These are phyloP conservation scores for Nasonia giraulti DNA, from an alignment of 1,140 invertebrate species.

Conservation along the genomic window DNA sequence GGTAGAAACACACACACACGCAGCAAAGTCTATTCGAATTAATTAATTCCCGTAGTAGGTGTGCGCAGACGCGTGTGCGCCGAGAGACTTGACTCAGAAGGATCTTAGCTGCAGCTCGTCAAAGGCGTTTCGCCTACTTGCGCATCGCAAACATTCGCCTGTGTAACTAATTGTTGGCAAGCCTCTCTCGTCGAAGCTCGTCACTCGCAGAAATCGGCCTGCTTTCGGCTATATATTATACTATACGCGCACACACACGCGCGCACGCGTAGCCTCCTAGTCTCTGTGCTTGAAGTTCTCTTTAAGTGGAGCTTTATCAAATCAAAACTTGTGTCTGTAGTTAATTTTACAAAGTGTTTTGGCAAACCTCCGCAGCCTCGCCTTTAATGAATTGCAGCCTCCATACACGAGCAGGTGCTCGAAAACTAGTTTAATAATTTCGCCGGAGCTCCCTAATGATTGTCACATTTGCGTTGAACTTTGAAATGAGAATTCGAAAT, in stretches of 20 bases:
- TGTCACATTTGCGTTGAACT: constrained; percentile 26
- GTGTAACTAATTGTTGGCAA: constrained; percentile 16
- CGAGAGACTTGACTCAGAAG: not conserved
- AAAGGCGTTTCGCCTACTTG: constrained; percentile 25
- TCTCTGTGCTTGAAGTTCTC: not conserved
- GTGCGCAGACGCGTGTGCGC: not conserved
- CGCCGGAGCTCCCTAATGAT: not conserved
- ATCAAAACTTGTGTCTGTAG: constrained; percentile 6
- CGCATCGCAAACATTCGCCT: constrained; percentile 14
- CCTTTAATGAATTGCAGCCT: not conserved
- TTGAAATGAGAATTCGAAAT: constrained; percentile 17
- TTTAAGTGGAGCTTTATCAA: constrained; percentile 14
- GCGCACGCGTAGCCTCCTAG: too few relatives aligned
- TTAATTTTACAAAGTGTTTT: constrained; percentile 24
- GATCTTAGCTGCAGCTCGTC: not conserved
- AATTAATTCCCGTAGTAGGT: constrained; percentile 12
- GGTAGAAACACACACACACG: not conserved
- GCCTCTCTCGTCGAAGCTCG: constrained; percentile 6
- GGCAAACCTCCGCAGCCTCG: not conserved
- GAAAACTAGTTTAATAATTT: constrained; percentile 17
- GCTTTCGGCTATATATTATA: not conserved
- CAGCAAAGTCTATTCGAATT: constrained; percentile 13
- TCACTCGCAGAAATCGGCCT: not conserved
- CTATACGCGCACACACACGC: too few relatives aligned
- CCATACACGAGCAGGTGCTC: not conserved